Evolutionary conservation across 2,797 vertebrate species (phyloP), one percentile per base, ranked within the genome.

Genomic region (Pipistrellus kuhlii): DNA sequence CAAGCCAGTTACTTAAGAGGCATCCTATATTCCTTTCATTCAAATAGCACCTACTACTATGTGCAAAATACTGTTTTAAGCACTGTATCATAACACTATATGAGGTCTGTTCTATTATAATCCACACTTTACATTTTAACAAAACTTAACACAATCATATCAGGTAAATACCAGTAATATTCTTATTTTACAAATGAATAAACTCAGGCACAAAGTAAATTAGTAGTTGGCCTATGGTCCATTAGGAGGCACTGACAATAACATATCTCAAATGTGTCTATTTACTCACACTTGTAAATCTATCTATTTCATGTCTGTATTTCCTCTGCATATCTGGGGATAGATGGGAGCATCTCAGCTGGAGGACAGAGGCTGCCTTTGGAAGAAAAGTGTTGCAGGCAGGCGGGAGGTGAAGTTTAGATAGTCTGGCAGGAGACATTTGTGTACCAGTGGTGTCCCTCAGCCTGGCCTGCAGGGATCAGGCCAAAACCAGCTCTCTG

Each of bases 121-220:
- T 30, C 27, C 71, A 75, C 2, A 55, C 3, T 85, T 90, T 51
- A 72, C 30, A 44, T 53, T 82, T 92, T 73, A 55, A 27, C 66
- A 51, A 64, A 85, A 5, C 3, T 91, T 87, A 86, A 44, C 15
- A 53, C 4, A 41, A 14, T 44, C 35, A 13, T 90, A n/a, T 51
- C n/a, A 81, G 21, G 0, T 81, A 86, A 82, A 41, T 88, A 77
- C 30, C 69, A 35, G 59, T 53, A 55, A 55, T 57, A 41, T 41
- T 38, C 27, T 64, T 71, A 44, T 73, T 91, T 88, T 88, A 30
- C 38, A 92, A 17, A 48, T 80, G 41, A 92, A 18, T 88, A 93
- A 94, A 92, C 27, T 18, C n/a, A 93, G 46, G 41, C 23, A 57
- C 32, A 83, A 46, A 78, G 35, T 53, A 8, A 92, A 6, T 51